phyloP scores from a whole-genome alignment of 1,140 invertebrate species.

The Mya arenaria region DNA sequence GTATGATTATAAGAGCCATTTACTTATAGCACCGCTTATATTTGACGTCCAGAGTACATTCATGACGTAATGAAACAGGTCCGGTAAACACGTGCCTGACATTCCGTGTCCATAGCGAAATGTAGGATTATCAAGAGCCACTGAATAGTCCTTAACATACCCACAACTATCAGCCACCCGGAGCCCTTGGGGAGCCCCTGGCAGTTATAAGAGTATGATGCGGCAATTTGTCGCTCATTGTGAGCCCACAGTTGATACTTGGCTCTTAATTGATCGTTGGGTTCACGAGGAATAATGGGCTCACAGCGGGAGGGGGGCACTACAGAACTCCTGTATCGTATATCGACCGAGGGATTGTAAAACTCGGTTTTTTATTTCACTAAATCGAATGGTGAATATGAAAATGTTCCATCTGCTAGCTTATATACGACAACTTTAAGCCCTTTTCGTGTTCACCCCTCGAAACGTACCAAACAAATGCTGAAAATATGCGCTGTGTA shows the following conservation, averaged over 20 bases:
- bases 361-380: slow-evolving; percentile 20
- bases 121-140: background rate
- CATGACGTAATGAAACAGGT: background rate
- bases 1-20: too few relatives aligned
- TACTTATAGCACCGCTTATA: background rate
- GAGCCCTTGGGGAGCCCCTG: background rate
- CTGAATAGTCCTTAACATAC: too few relatives aligned
- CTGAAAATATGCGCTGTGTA: too few relatives aligned
- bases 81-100: background rate
- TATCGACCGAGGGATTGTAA: slow-evolving; percentile 17
- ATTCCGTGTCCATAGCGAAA: background rate
- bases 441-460: too few relatives aligned
- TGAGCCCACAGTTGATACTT: background rate
- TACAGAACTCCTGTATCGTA: slow-evolving; percentile 6
- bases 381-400: too few relatives aligned
- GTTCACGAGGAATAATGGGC: slow-evolving; percentile 4
- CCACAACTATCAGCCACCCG: too few relatives aligned
- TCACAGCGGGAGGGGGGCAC: slow-evolving; percentile 29
- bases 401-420: too few relatives aligned
- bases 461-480: too few relatives aligned
- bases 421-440: too few relatives aligned
- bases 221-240: background rate
- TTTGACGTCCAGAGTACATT: background rate
- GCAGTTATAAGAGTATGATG: slow-evolving; percentile 12
- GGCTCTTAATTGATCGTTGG: slow-evolving; percentile 46